Conservation (phyloP, 2,888 invertebrate genomes). For the Abrostola tripartita region DNA sequence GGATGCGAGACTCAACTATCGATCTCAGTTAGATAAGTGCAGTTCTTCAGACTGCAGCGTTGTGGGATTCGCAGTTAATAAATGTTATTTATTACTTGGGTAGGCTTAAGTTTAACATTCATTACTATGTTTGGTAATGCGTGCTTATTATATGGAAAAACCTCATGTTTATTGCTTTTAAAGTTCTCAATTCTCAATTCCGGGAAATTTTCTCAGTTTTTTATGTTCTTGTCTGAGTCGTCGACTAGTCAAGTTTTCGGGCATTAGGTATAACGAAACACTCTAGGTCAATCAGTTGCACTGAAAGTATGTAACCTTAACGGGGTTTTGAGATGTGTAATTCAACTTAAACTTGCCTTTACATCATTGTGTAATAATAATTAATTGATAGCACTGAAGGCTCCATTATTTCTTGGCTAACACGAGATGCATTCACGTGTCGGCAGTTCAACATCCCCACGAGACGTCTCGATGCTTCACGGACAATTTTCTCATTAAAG, state of each 20-base stretch:
- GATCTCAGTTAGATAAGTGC: conserved; percentile 59
- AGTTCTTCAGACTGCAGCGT: conserved; percentile 51
- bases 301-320: too few species aligned
- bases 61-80: conserved; percentile 29
- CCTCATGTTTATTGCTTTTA: too few species aligned
- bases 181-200: too few species aligned
- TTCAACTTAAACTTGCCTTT: too few species aligned
- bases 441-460: conserved; percentile 3
- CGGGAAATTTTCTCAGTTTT: too few species aligned
- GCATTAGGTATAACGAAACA: too few species aligned
- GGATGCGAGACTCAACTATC: conserved; percentile 60
- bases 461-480: conserved; percentile 11
- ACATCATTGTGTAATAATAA: too few species aligned
- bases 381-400: not conserved
- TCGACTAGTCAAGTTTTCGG: too few species aligned
- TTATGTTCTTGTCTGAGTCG: too few species aligned
- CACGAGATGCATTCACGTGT: conserved; percentile 2
- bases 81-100: conserved; percentile 9
- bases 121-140: not conserved
- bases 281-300: too few species aligned
- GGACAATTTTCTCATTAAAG: conserved; percentile 20
- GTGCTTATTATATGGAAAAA: too few species aligned
- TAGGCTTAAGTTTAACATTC: not conserved
- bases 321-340: too few species aligned
- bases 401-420: not conserved